phyloP scores from a whole-genome alignment of 2,113 vertebrate genomes.

The Proteles cristata region DNA sequence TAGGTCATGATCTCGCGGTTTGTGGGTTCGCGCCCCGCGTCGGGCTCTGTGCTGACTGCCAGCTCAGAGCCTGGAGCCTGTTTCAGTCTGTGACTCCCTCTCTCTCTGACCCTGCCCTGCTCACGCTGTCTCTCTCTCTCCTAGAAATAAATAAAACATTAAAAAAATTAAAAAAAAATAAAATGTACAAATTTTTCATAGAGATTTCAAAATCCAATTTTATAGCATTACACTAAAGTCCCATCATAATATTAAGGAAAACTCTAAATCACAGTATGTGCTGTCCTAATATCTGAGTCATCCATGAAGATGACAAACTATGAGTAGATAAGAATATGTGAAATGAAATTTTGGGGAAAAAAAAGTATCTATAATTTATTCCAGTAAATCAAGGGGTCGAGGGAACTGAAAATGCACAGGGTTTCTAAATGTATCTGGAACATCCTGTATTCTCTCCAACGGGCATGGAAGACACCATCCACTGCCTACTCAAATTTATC shows the following conservation, averaged over 20 bases:
- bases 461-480: background rate
- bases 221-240: background rate
- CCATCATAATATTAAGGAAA: background rate
- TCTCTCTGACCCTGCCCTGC: no score
- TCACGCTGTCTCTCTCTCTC: no score
- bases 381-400: background rate
- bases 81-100: no score
- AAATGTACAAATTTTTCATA: conserved; percentile 25
- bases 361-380: background rate
- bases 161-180: no score
- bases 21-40: no score
- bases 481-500: fast-evolving
- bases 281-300: background rate
- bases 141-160: no score
- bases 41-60: no score
- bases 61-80: no score
- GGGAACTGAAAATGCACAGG: background rate
- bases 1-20: no score
- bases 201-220: conserved; percentile 16
- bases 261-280: conserved; percentile 3
- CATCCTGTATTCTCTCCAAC: background rate
- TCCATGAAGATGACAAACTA: background rate
- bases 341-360: background rate
- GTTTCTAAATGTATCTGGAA: background rate
- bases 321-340: background rate